Evolutionary conservation across 2,797 vertebrate species (phyloP).

Genomic region (Triplophysa bombifrons): DNA sequence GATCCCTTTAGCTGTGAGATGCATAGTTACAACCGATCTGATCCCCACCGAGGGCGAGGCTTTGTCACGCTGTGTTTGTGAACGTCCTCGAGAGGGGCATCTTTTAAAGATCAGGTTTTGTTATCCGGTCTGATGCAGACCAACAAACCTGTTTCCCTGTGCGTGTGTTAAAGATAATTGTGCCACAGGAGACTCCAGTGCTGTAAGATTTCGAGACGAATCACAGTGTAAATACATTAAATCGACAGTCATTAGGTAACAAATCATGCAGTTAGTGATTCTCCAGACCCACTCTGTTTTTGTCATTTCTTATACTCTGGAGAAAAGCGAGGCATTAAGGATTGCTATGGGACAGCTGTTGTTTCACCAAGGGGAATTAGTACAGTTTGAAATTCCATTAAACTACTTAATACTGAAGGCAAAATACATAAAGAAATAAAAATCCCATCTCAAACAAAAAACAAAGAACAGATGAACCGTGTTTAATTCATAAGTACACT

Average conservation of each 20-base stretch:
- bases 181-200: constrained; percentile 30
- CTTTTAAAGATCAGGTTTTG: constrained; percentile 26
- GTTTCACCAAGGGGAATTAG: constrained; percentile 10
- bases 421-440: background rate
- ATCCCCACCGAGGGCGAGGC: background rate
- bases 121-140: constrained; percentile 18
- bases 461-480: background rate
- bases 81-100: constrained; percentile 4
- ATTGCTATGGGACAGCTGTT: constrained; percentile 8
- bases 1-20: background rate
- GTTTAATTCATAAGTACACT: background rate
- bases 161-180: constrained; percentile 39
- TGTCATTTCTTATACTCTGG: background rate
- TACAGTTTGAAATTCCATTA: background rate
- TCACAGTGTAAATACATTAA: constrained; percentile 38
- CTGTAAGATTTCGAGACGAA: constrained; percentile 7
- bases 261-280: constrained; percentile 54
- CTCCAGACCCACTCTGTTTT: background rate
- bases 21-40: constrained; percentile 16
- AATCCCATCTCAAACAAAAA: background rate
- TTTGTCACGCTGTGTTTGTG: background rate
- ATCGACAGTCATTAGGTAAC: constrained; percentile 53
- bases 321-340: constrained; percentile 18
- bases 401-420: background rate
- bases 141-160: constrained; percentile 19